Evolutionary conservation across 2,113 vertebrate species (phyloP).

Genomic region (Micromys minutus): DNA sequence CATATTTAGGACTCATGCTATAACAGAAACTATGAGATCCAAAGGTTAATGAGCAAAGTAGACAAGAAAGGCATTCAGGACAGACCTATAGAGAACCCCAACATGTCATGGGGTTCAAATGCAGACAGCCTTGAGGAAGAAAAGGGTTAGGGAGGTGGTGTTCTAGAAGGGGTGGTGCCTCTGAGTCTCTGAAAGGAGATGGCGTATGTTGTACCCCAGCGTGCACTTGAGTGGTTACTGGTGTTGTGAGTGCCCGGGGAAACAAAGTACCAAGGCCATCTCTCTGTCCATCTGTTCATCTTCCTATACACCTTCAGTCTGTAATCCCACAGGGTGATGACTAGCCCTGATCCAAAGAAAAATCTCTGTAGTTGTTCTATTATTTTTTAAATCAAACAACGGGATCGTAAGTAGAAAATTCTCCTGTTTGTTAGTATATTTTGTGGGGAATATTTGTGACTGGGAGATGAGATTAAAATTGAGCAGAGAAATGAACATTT

Average conservation of each 20-base stretch:
- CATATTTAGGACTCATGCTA: not conserved
- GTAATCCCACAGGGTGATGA: not conserved
- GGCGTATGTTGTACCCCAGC: too few relatives aligned
- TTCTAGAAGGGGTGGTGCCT: not conserved
- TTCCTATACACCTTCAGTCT: not conserved
- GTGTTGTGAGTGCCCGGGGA: not conserved
- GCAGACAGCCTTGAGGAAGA: not conserved
- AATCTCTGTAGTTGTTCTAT: not conserved
- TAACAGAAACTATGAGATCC: not conserved
- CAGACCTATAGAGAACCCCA: not conserved
- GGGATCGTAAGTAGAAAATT: not conserved
- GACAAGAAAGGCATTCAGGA: not conserved
- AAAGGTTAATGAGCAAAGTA: not conserved
- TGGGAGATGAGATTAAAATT: conserved; percentile 37
- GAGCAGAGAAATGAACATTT: conserved; percentile 19
- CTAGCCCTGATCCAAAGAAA: conserved; percentile 18
- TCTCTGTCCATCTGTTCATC: not conserved
- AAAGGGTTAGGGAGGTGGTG: not conserved
- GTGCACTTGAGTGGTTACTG: not conserved
- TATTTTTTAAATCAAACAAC: conserved; percentile 27
- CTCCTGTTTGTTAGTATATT: not conserved
- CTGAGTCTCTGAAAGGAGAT: not conserved
- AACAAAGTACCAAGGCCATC: not conserved
- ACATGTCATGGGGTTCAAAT: not conserved
- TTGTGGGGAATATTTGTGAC: conserved; percentile 2